Evolutionary conservation across 2,113 vertebrate genomes (phyloP), one percentile per base, ranked within the genome.

Genomic region (Ascaphus truei): DNA sequence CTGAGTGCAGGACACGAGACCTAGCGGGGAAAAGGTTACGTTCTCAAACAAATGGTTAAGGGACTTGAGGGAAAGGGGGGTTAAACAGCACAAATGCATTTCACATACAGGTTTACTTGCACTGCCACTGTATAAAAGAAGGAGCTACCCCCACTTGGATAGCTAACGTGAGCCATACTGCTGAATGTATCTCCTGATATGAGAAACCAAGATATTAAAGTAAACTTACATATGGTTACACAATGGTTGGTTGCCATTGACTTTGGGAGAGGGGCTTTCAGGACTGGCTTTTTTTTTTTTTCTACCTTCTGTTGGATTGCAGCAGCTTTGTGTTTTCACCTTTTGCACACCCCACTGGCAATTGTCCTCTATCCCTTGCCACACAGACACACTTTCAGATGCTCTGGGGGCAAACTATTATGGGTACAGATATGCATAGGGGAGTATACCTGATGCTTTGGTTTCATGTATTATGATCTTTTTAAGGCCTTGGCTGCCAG

Each of bases 161-260:
- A 59, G 76, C 64, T 81, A 82, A 61, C 13, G 84, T 83, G 90
- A 92, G 90, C 91, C 91, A 91, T 89, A 89, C 73, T 79, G 85
- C 87, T 86, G 84, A 71, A 71, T 71, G 67, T 71, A 71, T 71
- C 55, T 56, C 50, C 56, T 51, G 45, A 71, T 33, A 11, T 59
- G 31, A 60, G 51, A 60, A 61, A 61, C 45, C 30, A 68, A 71
- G 43, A 71, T 52, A 61, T 61, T 60, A 51, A 52, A 52, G 30
- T 55, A 5, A 66, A 53, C 41, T 68, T 11, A 50, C 58, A 68
- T 51, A 58, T 51, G 33, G 34, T 51, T 51, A 59, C 57, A 43
- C 31, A 50, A 59, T 60, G 45, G 41, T 61, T 69, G 43, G 45
- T 52, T 51, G 29, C 67, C 57, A 52, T 60, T 41, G 11, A 60